Evolutionary conservation across 2,113 vertebrate species (phyloP).

Genomic region (Orycteropus afer): DNA sequence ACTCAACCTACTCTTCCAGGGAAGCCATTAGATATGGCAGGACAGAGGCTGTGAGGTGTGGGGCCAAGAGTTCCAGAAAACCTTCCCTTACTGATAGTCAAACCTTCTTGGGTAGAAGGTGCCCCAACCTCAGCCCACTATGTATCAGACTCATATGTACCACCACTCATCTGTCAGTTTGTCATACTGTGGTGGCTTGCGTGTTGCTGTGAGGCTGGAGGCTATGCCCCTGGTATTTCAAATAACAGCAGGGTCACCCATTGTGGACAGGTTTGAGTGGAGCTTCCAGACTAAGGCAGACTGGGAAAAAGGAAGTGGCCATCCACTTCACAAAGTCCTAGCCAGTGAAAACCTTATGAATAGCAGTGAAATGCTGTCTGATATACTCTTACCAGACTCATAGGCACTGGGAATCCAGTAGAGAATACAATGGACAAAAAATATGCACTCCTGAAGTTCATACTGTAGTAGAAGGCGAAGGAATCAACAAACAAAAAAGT

Average conservation of each 20-base stretch:
- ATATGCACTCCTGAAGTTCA: not conserved
- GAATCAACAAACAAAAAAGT: not conserved
- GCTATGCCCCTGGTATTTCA: too few relatives aligned
- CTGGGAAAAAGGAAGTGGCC: too few relatives aligned
- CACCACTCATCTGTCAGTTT: too few relatives aligned
- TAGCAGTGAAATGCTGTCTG: too few relatives aligned
- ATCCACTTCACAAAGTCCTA: too few relatives aligned
- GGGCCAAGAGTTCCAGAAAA: not conserved
- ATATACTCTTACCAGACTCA: not conserved
- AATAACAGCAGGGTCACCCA: too few relatives aligned
- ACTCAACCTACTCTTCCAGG: not conserved
- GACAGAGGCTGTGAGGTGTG: not conserved
- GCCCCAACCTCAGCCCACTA: not conserved
- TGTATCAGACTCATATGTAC: too few relatives aligned
- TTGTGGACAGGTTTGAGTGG: too few relatives aligned
- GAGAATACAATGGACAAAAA: not conserved
- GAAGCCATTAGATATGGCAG: not conserved
- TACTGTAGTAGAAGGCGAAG: not conserved
- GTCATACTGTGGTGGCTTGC: too few relatives aligned
- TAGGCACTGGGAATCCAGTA: not conserved
- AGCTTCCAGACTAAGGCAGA: too few relatives aligned
- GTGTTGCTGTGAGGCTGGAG: too few relatives aligned
- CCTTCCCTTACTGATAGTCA: not conserved
- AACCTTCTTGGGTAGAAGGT: not conserved
- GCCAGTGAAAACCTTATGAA: too few relatives aligned